phyloP scores from a whole-genome alignment of 2,888 invertebrate species.

The Polymixis flavicincta region DNA sequence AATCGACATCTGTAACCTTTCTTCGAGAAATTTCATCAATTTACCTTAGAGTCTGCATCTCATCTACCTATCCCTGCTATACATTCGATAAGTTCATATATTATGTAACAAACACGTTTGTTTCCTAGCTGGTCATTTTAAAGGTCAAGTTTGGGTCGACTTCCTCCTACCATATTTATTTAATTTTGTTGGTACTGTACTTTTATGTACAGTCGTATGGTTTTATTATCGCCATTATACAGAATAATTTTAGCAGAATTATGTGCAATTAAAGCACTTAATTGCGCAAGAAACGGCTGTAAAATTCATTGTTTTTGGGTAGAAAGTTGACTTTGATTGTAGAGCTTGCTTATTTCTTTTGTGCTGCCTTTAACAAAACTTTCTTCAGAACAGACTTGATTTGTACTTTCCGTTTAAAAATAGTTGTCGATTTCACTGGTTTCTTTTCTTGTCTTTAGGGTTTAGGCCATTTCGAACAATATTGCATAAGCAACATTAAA shows the following conservation, averaged over 20 bases:
- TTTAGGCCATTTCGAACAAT: background rate
- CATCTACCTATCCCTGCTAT: background rate
- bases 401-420: background rate
- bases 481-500: background rate
- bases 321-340: slow-evolving; percentile 40
- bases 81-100: slow-evolving; percentile 26
- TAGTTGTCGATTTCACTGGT: background rate
- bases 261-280: slow-evolving; percentile 31
- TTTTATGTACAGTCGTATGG: background rate
- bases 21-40: background rate
- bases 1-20: background rate
- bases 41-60: background rate
- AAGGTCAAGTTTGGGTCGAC: slow-evolving; percentile 56
- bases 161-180: slow-evolving; percentile 30
- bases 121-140: slow-evolving; percentile 17
- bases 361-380: slow-evolving; percentile 10
- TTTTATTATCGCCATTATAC: slow-evolving; percentile 32
- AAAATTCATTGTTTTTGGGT: slow-evolving; percentile 22
- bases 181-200: slow-evolving; percentile 3
- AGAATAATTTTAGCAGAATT: slow-evolving; percentile 16
- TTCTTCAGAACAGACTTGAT: slow-evolving; percentile 7
- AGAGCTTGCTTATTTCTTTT: background rate
- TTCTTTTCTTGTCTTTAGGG: background rate
- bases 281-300: slow-evolving; percentile 38
- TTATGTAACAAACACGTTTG: slow-evolving; percentile 51